Conservation (phyloP, 2,797 vertebrate genomes). For the Agapornis canus region DNA sequence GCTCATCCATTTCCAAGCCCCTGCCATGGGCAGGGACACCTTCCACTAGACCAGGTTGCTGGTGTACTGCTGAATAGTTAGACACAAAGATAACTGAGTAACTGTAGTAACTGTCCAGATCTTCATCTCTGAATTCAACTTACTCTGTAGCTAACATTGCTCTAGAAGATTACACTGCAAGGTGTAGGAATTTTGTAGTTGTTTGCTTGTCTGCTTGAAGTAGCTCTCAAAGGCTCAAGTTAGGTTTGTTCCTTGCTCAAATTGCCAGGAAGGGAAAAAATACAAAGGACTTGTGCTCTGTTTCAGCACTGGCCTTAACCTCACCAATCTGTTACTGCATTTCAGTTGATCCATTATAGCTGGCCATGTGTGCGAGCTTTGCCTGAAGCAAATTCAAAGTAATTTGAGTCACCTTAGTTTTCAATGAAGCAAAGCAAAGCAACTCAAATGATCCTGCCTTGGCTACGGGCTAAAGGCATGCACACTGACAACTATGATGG, state of each 20-base stretch:
- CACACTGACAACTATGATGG: conserved; percentile 12
- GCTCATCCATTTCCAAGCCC: not conserved
- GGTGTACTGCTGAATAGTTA: not conserved
- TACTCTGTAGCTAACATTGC: not conserved
- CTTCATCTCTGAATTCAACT: not conserved
- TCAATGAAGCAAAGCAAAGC: conserved; percentile 52
- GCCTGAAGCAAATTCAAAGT: conserved; percentile 27
- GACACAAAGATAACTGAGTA: not conserved
- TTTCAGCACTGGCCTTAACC: not conserved
- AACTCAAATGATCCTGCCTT: conserved; percentile 33
- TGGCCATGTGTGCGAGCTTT: not conserved
- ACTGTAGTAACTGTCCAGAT: not conserved
- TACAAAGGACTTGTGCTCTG: not conserved
- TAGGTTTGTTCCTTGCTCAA: not conserved
- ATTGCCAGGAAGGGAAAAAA: not conserved
- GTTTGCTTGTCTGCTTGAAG: not conserved
- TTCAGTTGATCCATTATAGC: conserved; percentile 10
- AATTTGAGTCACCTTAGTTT: conserved; percentile 54
- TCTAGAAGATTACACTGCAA: not conserved
- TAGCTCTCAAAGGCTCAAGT: not conserved
- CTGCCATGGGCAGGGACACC: not conserved
- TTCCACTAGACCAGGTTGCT: not conserved
- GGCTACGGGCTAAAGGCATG: not conserved
- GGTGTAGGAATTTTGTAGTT: not conserved
- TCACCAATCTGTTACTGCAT: not conserved